Evolutionary conservation across 53 echinoderm and acorn worm species (phyloP), one percentile per base, ranked within the genome.

Genomic region (Crossaster papposus): DNA sequence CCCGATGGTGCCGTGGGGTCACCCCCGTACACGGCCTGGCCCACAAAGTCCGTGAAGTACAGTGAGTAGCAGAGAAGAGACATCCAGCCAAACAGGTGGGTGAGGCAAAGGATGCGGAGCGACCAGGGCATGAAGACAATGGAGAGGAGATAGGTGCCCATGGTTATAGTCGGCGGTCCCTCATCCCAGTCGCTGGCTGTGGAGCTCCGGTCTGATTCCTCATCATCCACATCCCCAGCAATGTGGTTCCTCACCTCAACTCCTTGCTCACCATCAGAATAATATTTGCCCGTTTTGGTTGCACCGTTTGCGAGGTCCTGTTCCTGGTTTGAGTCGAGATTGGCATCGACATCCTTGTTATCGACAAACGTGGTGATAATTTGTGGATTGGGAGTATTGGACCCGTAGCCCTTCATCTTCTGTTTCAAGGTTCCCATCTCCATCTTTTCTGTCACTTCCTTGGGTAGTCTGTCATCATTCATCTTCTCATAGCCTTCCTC

Each of bases 21-120:
- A 1, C 99, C 99, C 6, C 95, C 94, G 77, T 99, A 99, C 58
- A 99, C 92, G 71, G 92, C 89, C 78, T 95, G 93, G 4, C 96
- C 99, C 36, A 99, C 96, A 80, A 99, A 99, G 85, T 99, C 99
- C 15, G 99, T 99, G 72, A 99, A 97, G 82, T 97, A 97, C 23
- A 97, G 89, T 2, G 98, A 97, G 87, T 97, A 99, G 86, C 99
- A 99, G 28, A 99, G 86, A 2, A 99, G 94, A 5, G 99, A 99
- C 99, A 99, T 99, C 99, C 99, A 99, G 22, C 99, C 96, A 11
- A 99, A 72, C 8, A 99, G 96, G 77, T 99, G 96, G 2, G 99
- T 99, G 30, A 96, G 84, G 65, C 99, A 99, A 63, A 99, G 94
- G 85, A 99, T 92, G 22, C 99, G 95, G 10, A 99, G 91, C 2